Evolutionary conservation across 2,888 invertebrate genomes (phyloP), one percentile per base, ranked within the genome.

Genomic region (Cheilosia vernalis): DNA sequence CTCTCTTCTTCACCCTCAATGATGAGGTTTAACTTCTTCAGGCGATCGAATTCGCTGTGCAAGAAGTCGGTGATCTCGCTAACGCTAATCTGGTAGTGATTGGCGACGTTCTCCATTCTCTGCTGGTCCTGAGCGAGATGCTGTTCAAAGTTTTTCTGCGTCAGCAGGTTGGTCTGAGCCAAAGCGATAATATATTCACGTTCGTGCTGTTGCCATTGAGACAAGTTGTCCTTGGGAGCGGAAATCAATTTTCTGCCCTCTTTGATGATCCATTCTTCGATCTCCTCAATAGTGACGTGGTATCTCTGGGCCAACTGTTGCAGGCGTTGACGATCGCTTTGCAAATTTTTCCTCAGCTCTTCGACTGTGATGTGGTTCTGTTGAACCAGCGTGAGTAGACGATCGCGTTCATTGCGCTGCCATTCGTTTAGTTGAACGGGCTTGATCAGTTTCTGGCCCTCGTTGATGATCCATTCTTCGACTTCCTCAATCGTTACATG

Each of bases 401-500:
- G 88, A 4, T 87, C 78, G 3, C 88, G 89, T 70, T 90, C 88
- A 9, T 88, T 87, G 0, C 61, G 77, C 40, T 91, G 60, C 61
- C 90, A 90, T 19, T 87, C 37, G 0, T 89, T 89, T 27, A 91
- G 85, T 42, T 89, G 79, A 19, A 19, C 21, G 2, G 86, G 69
- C 15, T 64, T 64, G 4, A 61, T 64, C 15, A 72, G 17, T 47
- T 63, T 70, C 37, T 61, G 90, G 0, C 89, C 89, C 74, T 91
- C 91, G 51, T 90, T 88, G 37, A 89, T 88, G 24, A 91, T 89
- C 91, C 91, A 91, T 37, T 89, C 88, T 66, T 91, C 90, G 10
- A 91, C 89, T 76, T 91, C 91, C 40, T 90, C 90, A 1, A 90
- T 89, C 0, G 90, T 90, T 4, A 91, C 84, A 15, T 91, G 90